Conservation (phyloP, 2,888 invertebrate species). For the Drosophila macrospina region DNA sequence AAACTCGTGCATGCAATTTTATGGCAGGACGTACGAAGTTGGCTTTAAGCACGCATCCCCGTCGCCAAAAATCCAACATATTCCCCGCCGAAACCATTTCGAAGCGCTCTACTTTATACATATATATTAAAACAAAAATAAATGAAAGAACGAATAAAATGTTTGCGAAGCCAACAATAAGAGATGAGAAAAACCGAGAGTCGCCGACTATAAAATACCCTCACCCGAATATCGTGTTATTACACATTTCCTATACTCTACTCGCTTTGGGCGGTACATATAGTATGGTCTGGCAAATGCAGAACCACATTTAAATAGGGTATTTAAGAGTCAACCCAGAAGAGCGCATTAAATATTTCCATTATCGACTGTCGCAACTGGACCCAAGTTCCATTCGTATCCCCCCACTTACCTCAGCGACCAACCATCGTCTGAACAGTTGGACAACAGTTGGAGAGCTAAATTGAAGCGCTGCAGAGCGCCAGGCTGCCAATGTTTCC, state of each 20-base stretch:
- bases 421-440: slow-evolving; percentile 1
- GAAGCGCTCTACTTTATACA: slow-evolving; percentile 20
- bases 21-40: slow-evolving; percentile 73
- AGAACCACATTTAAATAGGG: background rate
- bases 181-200: background rate
- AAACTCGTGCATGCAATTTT: slow-evolving; percentile 71
- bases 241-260: background rate
- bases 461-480: slow-evolving; percentile 35
- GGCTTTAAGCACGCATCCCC: slow-evolving; percentile 51
- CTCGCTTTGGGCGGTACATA: too few species aligned
- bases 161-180: slow-evolving; percentile 34
- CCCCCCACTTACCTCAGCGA: background rate
- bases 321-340: slow-evolving; percentile 25
- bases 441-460: slow-evolving; percentile 36
- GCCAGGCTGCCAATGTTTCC: slow-evolving; percentile 39
- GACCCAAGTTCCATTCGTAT: background rate
- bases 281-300: too few species aligned
- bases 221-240: background rate
- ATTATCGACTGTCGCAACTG: slow-evolving; percentile 62
- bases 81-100: slow-evolving; percentile 32
- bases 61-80: slow-evolving; percentile 36
- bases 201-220: slow-evolving; percentile 13
- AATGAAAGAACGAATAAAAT: slow-evolving; percentile 4
- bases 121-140: slow-evolving; percentile 18
- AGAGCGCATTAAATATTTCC: slow-evolving; percentile 60